Conservation (phyloP, 2,888 invertebrate genomes). For the Pristionchus arcanus region DNA sequence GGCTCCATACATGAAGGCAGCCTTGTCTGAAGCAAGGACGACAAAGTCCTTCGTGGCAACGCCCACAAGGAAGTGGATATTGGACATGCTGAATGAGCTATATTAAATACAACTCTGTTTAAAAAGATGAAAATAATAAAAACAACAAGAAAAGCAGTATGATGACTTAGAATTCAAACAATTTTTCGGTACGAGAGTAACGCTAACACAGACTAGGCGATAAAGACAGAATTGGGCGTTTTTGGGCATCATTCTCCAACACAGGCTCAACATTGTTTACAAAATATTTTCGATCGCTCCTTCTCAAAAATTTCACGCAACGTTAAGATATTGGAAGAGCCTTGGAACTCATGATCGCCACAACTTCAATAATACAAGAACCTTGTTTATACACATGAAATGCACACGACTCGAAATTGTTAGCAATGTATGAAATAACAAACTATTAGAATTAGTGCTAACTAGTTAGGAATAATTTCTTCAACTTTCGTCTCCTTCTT, state of each 20-base stretch:
- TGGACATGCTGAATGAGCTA: constrained; percentile 57
- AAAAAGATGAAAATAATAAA: background rate
- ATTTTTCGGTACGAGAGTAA: constrained; percentile 28
- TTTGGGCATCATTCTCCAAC: no score
- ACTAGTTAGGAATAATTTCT: background rate
- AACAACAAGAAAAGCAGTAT: background rate
- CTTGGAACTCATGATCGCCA: background rate
- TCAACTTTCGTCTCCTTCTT: background rate
- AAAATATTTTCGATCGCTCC: background rate
- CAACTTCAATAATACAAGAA: background rate
- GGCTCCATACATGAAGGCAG: constrained; percentile 75
- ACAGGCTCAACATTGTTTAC: background rate
- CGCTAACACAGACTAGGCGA: background rate
- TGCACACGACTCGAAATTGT: background rate
- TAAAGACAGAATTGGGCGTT: background rate
- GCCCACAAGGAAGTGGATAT: constrained; percentile 77
- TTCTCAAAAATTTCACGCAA: background rate
- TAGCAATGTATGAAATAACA: background rate
- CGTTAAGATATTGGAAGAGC: background rate
- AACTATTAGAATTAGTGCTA: background rate
- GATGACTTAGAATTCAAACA: constrained; percentile 52
- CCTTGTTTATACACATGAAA: background rate
- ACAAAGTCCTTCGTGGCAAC: constrained; percentile 77
- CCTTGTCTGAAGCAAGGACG: constrained; percentile 77
- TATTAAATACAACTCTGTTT: background rate